Conservation (phyloP, 2,797 vertebrate species). For the Tiaroga cobitis region DNA sequence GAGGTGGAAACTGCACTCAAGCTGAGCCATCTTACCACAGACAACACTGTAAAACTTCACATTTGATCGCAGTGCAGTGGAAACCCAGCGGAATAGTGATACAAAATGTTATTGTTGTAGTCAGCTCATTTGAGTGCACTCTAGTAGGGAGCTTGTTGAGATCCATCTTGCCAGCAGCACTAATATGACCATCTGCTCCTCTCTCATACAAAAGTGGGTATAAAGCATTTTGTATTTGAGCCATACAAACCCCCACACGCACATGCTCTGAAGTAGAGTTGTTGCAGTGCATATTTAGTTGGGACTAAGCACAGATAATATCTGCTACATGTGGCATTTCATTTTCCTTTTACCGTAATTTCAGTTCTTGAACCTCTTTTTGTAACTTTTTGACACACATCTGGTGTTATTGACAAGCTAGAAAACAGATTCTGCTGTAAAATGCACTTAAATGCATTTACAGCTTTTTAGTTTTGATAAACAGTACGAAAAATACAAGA, state of each 20-base stretch:
- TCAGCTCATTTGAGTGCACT: not conserved
- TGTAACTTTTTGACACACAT: not conserved
- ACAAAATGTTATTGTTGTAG: not conserved
- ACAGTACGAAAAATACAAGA: not conserved
- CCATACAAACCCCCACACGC: constrained; percentile 34
- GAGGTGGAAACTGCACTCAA: constrained; percentile 20
- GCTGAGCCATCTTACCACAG: constrained; percentile 39
- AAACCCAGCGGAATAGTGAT: not conserved
- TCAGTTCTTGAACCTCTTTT: constrained; percentile 26
- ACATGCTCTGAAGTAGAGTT: constrained; percentile 13
- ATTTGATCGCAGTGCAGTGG: not conserved
- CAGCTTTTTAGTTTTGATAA: not conserved
- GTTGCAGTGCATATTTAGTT: not conserved
- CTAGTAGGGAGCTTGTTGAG: constrained; percentile 10
- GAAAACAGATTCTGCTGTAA: not conserved
- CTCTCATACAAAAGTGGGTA: constrained; percentile 44
- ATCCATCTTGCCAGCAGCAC: constrained; percentile 41
- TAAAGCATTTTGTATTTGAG: constrained; percentile 44
- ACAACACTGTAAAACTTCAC: not conserved
- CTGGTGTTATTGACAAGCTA: not conserved
- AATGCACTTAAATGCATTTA: not conserved
- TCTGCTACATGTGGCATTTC: not conserved
- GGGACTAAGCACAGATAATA: not conserved
- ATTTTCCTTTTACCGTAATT: constrained; percentile 2
- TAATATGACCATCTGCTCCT: constrained; percentile 54